Base-by-base conservation (phyloP, 2,797 vertebrate species). In the Clarias platycephalus region DNA sequence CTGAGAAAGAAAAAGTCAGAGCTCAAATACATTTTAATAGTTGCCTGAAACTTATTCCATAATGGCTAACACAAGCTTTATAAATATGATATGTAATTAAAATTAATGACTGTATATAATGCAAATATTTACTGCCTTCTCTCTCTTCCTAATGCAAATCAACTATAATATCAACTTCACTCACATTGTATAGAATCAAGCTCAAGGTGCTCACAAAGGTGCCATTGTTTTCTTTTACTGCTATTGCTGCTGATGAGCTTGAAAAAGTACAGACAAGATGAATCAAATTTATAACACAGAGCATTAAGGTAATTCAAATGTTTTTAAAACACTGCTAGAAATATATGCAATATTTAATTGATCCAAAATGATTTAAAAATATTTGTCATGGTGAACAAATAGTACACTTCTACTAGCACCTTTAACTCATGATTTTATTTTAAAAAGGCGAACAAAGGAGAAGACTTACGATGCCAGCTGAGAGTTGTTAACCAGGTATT, bases 401-500 rank as follows among this genome's bases (percentile, higher is more conserved):
- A 12, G 40, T 37, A 79, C 37, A 63, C 58, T 40, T 79, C 16
- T 37, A 44, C 16, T n/a, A 2, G 10, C 18, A 28, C 8, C 9
- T 8, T 40, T 78, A 5, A 63, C 15, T 49, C 18, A 18, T 26
- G 28, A 62, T 37, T n/a, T 75, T 53, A 74, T 15, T 63, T 63
- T 16, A 57, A 75, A 57, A 26, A 55, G 5, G 22, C 12, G 6
- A 31, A 58, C 10, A 74, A 28, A 75, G 64, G 62, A 62, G 40
- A 20, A 67, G 60, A 86, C 88, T 83, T 84, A 89, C 82, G 86
- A 84, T 85, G 98, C 97, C 70, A 99, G 96, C 89, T 99, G 98
- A 9, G 97, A 98, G 86, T 98, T 99, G 94, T 99, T 99, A 91
- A 99, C 97, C 94, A 99, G 92, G 89, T 99, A 99, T 92, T 99